A percentile compares a stretch with the other conserved stretches of the same genome.
Evolutionary conservation across 2,888 invertebrate genomes (phyloP).

Genomic region (Brachyopa scutellaris): DNA sequence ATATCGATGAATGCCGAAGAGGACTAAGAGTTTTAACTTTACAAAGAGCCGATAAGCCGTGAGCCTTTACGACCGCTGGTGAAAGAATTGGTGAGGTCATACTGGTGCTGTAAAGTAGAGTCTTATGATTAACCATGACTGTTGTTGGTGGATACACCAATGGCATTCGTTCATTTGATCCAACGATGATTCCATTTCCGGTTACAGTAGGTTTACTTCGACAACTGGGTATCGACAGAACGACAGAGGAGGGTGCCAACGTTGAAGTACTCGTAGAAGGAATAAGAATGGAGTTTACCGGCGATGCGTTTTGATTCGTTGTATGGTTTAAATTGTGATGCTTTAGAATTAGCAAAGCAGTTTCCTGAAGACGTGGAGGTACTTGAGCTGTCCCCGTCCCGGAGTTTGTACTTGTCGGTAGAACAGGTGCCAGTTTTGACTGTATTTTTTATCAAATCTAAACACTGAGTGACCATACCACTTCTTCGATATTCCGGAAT

Average conservation of each 20-base stretch:
- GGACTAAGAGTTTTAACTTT: slow-evolving; percentile 77
- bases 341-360: slow-evolving; percentile 68
- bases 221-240: slow-evolving; percentile 76
- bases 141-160: slow-evolving; percentile 65
- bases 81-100: slow-evolving; percentile 73
- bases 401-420: slow-evolving; percentile 78
- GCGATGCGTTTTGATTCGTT: slow-evolving; percentile 70
- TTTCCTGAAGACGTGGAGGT: slow-evolving; percentile 74
- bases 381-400: slow-evolving; percentile 76
- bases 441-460: slow-evolving; percentile 26
- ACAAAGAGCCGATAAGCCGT: slow-evolving; percentile 74
- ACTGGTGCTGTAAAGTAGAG: slow-evolving; percentile 41
- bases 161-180: slow-evolving; percentile 68
- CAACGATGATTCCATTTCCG: slow-evolving; percentile 63
- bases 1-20: slow-evolving; percentile 72
- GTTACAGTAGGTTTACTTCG: slow-evolving; percentile 73
- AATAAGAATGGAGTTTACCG: slow-evolving; percentile 65
- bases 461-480: slow-evolving; percentile 54
- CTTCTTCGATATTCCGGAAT: slow-evolving; percentile 2
- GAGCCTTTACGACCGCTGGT: slow-evolving; percentile 73
- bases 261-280: slow-evolving; percentile 39
- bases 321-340: slow-evolving; percentile 71
- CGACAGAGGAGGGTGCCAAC: slow-evolving; percentile 62
- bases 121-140: slow-evolving; percentile 56
- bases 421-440: slow-evolving; percentile 80